Percentiles rank a stretch among this genome's conserved stretches.
Evolutionary conservation across 2,888 invertebrate genomes (phyloP).

Genomic region (Kryphioiulus occultus): DNA sequence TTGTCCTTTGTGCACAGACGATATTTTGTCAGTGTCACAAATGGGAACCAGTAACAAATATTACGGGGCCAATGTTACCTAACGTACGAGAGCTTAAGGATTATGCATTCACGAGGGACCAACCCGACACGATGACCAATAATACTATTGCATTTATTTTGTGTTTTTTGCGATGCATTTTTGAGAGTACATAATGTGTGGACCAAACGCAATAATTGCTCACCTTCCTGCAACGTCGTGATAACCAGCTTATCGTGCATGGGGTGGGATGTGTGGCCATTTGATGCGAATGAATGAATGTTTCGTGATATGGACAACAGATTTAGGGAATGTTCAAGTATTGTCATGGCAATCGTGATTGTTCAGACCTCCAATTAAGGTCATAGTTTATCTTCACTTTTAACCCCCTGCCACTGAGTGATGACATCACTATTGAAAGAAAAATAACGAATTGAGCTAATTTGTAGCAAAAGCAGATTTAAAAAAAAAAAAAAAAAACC

Average conservation of each 20-base stretch:
- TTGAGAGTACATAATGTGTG: neutral
- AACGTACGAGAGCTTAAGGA: neutral
- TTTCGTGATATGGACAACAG: neutral
- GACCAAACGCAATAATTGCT: constrained; percentile 7
- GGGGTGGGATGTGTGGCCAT: neutral
- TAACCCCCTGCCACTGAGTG: too few species aligned
- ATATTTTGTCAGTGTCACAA: neutral
- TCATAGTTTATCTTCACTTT: too few species aligned
- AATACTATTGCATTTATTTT: neutral
- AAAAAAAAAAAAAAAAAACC: too few species aligned
- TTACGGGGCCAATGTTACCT: neutral
- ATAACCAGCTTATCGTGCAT: neutral
- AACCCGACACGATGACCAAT: neutral
- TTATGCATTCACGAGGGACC: neutral
- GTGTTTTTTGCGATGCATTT: neutral
- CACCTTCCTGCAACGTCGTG: neutral
- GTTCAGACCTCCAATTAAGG: too few species aligned
- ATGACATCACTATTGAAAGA: too few species aligned
- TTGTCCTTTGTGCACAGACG: neutral
- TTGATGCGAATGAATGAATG: neutral
- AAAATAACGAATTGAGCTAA: too few species aligned
- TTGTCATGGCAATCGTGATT: too few species aligned
- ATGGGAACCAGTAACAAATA: neutral
- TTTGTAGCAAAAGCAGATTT: too few species aligned
- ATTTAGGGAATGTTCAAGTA: too few species aligned